Conservation (phyloP, 2,888 invertebrate species). For the Rotaria macrura region DNA sequence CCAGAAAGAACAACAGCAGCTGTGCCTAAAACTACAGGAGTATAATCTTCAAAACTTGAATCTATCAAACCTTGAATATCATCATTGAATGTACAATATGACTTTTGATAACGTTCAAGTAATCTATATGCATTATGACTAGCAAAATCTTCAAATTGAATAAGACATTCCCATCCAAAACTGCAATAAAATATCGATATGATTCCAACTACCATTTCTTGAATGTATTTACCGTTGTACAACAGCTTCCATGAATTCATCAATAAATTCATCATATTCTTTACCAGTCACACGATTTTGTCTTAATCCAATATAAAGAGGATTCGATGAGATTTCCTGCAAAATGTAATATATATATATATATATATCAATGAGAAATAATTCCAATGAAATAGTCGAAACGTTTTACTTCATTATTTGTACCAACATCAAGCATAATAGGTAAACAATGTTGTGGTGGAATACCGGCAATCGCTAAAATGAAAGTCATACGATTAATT, state of each 20-base stretch:
- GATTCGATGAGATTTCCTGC: constrained; percentile 72
- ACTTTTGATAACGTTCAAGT: constrained; percentile 72
- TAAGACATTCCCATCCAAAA: constrained; percentile 53
- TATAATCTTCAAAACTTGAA: too few relatives aligned
- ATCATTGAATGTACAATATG: constrained; percentile 92
- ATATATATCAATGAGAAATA: too few relatives aligned
- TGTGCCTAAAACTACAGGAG: constrained; percentile 43
- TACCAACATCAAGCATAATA: constrained; percentile 83
- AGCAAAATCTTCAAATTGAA: constrained; percentile 93
- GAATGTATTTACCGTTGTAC: constrained; percentile 54
- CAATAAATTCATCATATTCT: constrained; percentile 80
- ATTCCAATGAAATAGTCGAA: too few relatives aligned
- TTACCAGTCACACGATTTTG: constrained; percentile 71
- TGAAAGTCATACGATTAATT: too few relatives aligned
- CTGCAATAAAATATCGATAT: constrained; percentile 39
- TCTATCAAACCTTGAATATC: constrained; percentile 83
- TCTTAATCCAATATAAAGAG: constrained; percentile 81
- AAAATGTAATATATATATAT: constrained; percentile 37
- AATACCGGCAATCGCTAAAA: constrained; percentile 74
- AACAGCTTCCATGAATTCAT: constrained; percentile 89
- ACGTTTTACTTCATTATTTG: constrained; percentile 68
- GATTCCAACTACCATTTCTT: background rate
- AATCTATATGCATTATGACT: constrained; percentile 80
- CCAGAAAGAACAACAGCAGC: constrained; percentile 89
- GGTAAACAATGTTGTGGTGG: constrained; percentile 89